Conservation (phyloP, 2,888 invertebrate species). For the Idaea biselata region DNA sequence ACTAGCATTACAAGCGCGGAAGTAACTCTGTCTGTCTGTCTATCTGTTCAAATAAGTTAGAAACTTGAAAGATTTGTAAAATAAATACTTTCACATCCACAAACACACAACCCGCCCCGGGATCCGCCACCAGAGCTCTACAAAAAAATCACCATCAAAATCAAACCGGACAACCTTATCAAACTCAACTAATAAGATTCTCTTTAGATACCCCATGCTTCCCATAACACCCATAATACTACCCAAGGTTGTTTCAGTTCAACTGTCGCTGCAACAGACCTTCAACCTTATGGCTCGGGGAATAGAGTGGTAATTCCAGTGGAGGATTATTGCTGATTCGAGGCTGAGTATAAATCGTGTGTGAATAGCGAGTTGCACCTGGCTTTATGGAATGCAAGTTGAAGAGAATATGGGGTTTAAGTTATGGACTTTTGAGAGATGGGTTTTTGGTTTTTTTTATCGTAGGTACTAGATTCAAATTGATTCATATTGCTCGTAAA, state of each 20-base stretch:
- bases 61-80: too few species aligned
- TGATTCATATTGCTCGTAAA: too few species aligned
- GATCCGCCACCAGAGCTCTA: too few species aligned
- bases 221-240: background rate
- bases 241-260: background rate
- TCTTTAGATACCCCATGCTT: background rate
- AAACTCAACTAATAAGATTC: background rate
- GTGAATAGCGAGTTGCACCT: conserved; percentile 56
- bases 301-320: background rate
- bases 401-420: conserved; percentile 26
- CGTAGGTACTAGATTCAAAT: too few species aligned
- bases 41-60: too few species aligned
- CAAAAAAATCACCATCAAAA: background rate
- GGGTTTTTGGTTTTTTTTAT: conserved; percentile 5
- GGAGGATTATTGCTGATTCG: background rate
- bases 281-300: background rate
- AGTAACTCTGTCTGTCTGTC: too few species aligned
- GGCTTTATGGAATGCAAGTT: conserved; percentile 60
- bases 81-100: too few species aligned
- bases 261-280: background rate
- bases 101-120: too few species aligned
- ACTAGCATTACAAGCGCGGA: too few species aligned
- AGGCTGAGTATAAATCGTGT: conserved; percentile 41
- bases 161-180: background rate
- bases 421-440: conserved; percentile 22